Conservation (phyloP, 2,888 invertebrate genomes). For the Aricia artaxerxes region DNA sequence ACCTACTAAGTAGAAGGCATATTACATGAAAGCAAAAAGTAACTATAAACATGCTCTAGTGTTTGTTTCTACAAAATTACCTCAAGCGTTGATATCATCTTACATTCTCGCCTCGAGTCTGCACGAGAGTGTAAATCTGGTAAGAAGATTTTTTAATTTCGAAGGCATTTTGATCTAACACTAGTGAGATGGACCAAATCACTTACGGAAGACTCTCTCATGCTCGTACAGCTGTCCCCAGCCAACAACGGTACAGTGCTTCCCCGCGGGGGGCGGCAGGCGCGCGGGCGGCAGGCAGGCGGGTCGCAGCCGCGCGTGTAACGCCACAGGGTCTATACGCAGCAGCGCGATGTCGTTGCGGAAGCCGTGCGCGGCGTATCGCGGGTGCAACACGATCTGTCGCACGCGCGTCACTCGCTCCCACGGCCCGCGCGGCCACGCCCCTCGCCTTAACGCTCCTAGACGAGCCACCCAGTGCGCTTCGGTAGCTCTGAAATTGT, state of each 20-base stretch:
- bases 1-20: too few species aligned
- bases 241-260: slow-evolving; percentile 88
- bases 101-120: too few species aligned
- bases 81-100: too few species aligned
- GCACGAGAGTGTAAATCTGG: too few species aligned
- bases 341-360: slow-evolving; percentile 89
- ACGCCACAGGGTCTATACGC: slow-evolving; percentile 81
- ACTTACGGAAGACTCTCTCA: slow-evolving; percentile 89
- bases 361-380: slow-evolving; percentile 87
- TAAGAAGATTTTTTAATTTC: too few species aligned
- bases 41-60: too few species aligned
- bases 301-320: slow-evolving; percentile 69
- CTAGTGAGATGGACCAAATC: too few species aligned
- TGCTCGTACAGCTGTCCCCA: slow-evolving; percentile 91
- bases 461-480: slow-evolving; percentile 91
- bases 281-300: slow-evolving; percentile 80
- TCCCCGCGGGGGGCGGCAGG: slow-evolving; percentile 82
- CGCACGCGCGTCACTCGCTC: slow-evolving; percentile 85
- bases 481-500: slow-evolving; percentile 81
- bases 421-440: slow-evolving; percentile 87
- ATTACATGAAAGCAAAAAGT: too few species aligned
- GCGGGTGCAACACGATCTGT: slow-evolving; percentile 85
- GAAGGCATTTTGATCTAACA: too few species aligned
- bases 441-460: slow-evolving; percentile 86
- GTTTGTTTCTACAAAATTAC: too few species aligned